Base-by-base conservation (phyloP, 1,140 invertebrate genomes). In the Phortica variegata region DNA sequence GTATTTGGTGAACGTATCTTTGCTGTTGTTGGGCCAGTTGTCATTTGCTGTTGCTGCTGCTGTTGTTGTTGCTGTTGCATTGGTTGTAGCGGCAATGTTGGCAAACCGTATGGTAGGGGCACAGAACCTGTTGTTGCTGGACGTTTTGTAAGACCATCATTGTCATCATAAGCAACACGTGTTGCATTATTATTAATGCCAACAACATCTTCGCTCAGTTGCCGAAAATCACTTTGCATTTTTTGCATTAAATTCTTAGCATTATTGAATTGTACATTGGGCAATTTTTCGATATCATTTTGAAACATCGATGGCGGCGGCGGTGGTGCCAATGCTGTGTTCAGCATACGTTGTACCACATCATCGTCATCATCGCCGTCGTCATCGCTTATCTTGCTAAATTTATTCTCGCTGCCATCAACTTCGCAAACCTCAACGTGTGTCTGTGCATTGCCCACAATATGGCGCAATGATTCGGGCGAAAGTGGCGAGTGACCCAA, bases 381-480 rank as follows among this genome's bases (percentile, higher is more conserved):
- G 45, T 70, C 68, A 13, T 74, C 72, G 52, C 58, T 66, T 15
- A 75, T 75, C 48, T 74, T 72, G 43, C 66, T 63, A 31, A 75
- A 74, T 41, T 60, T 63, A 2, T 61, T 63, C 23, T 60, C 63
- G 6, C 63, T 65, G 36, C 68, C 65, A 29, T 74, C 65, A 17
- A 74, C 65, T 32, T 74, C 61, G 15, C 65, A 32, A 9, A 71
- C 58, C 44, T 73, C 71, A 19, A 69, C 60, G 9, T 48, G 57
- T 0, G 65, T 61, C 39, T 73, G 66, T 0, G 61, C 39, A 46
- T 73, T 71, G 39, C 71, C 71, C 6, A 71, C 63, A 60, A 73
- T 73, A n/a, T 66, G 56, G 7, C 70, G 70, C 20, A 74, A 40
- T 1, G 65, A 59, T 2, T 66, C 55, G 0, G 65, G 66, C 2